These are phyloP conservation scores for Tapirus indicus DNA, from an alignment of 2,797 vertebrate species.

Conservation along the genomic window DNA sequence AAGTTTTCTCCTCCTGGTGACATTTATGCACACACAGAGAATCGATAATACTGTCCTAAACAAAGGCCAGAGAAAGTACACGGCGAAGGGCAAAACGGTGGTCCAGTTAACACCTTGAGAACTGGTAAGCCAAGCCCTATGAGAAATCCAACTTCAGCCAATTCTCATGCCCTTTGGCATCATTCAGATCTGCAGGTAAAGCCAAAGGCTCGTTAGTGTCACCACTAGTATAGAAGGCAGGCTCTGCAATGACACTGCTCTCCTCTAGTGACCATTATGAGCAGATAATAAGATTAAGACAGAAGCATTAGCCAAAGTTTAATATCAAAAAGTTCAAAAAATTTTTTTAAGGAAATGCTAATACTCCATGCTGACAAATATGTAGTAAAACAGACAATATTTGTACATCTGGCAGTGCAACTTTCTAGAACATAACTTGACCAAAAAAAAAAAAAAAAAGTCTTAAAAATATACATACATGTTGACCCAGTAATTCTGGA, in stretches of 20 bases:
- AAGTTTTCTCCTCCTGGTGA: conserved; percentile 6
- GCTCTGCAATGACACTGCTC: neutral
- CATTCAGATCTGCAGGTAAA: neutral
- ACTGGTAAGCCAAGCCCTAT: neutral
- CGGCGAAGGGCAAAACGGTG: neutral
- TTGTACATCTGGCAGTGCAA: neutral
- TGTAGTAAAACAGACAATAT: neutral
- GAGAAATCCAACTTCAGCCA: neutral
- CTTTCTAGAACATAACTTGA: conserved; percentile 15
- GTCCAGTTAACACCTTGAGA: neutral
- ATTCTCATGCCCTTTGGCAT: neutral
- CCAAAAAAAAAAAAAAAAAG: neutral
- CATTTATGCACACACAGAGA: neutral
- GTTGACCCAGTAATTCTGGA: neutral
- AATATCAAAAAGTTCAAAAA: conserved; percentile 12
- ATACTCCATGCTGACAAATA: neutral
- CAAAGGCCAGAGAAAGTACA: neutral
- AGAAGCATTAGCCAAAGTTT: neutral
- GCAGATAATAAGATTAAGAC: neutral
- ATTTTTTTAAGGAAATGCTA: neutral
- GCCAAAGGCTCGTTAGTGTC: neutral
- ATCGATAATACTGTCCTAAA: neutral
- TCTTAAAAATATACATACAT: neutral
- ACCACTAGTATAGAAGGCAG: neutral
- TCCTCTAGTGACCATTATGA: neutral